Evolutionary conservation across 2,888 invertebrate species (phyloP).

Genomic region (Eristalis pertinax): DNA sequence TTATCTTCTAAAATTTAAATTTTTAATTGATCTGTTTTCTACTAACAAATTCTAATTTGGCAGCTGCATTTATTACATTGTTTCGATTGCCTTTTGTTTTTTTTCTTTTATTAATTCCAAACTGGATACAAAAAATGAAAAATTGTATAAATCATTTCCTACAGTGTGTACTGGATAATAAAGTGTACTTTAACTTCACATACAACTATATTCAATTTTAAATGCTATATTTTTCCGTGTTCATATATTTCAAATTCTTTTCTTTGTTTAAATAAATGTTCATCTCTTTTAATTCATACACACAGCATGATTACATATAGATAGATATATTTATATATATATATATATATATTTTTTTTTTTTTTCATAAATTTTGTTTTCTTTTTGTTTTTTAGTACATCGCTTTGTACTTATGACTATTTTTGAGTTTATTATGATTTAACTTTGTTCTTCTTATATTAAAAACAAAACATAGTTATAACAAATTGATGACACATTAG

Average conservation of each 20-base stretch:
- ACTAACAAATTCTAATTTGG: constrained; percentile 25
- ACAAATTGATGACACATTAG: constrained; percentile 46
- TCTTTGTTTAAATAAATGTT: constrained; percentile 15
- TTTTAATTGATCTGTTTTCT: background rate
- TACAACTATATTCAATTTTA: constrained; percentile 33
- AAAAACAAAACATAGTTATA: constrained; percentile 10
- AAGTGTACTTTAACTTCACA: background rate
- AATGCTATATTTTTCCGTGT: constrained; percentile 36
- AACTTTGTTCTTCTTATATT: background rate
- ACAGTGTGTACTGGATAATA: background rate
- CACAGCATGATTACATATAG: background rate
- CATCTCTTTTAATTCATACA: background rate
- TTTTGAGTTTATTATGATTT: constrained; percentile 5
- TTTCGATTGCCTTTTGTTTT: background rate
- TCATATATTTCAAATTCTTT: constrained; percentile 10
- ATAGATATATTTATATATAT: background rate
- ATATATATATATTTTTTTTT: too few relatives aligned
- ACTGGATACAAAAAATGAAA: constrained; percentile 6
- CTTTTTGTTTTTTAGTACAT: constrained; percentile 43
- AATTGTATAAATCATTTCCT: background rate
- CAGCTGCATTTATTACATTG: constrained; percentile 21
- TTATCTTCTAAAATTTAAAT: background rate
- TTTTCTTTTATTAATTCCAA: background rate
- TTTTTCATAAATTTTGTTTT: constrained; percentile 13
- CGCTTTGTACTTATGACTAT: constrained; percentile 49